Conservation (phyloP, 2,797 vertebrate genomes). For the Hapalemur alaotrensis region DNA sequence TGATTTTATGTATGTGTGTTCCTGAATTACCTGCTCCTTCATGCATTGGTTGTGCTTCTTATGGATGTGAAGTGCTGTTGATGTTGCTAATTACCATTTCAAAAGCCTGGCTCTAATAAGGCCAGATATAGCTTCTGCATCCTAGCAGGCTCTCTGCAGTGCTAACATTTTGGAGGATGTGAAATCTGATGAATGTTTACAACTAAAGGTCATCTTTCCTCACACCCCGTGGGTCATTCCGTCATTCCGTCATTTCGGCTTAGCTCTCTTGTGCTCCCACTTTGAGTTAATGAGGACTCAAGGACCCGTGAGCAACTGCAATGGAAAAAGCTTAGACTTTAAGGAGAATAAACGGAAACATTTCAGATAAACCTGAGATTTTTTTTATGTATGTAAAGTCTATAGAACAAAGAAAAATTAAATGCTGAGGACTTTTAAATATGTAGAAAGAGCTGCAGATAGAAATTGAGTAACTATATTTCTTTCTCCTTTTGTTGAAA, state of each 20-base stretch:
- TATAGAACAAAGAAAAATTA: constrained; percentile 7
- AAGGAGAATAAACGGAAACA: background rate
- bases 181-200: constrained; percentile 72
- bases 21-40: constrained; percentile 47
- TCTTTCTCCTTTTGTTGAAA: background rate
- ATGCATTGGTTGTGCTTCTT: background rate
- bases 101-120: constrained; percentile 61
- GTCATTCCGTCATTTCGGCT: background rate
- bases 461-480: background rate
- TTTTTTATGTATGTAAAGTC: background rate
- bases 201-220: constrained; percentile 67
- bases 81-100: constrained; percentile 68
- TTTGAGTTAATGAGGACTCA: constrained; percentile 25
- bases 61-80: constrained; percentile 57
- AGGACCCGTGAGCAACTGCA: background rate
- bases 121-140: constrained; percentile 32
- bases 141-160: constrained; percentile 27
- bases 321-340: constrained; percentile 24
- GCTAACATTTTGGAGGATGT: constrained; percentile 66
- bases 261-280: background rate
- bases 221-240: constrained; percentile 10
- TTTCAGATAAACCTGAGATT: constrained; percentile 31
- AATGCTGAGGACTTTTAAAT: constrained; percentile 3
- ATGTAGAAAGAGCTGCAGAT: background rate
- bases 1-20: constrained; percentile 3